Evolutionary conservation across 2,797 vertebrate genomes (phyloP), one percentile per base, ranked within the genome.

Genomic region (Zonotrichia albicollis): DNA sequence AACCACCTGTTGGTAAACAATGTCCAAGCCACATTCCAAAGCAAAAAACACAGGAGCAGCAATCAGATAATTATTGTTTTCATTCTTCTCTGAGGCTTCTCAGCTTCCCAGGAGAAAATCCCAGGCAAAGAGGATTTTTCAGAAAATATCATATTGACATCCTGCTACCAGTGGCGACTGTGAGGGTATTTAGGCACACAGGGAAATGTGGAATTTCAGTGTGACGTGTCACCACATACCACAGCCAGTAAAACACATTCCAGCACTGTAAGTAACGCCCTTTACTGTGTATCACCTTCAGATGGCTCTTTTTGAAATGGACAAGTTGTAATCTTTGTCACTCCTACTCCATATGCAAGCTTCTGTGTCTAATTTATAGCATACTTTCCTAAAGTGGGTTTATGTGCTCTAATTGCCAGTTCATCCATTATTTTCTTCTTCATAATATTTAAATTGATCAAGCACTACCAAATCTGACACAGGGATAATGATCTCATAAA

Each of bases 191-290:
- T 43, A n/a, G 23, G 11, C 38, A 55, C 4, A 14, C 9, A 0
- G 2, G 38, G 34, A 16, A 84, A 67, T 0, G 0, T 67, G 30
- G n/a, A 42, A 74, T 80, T 88, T 88, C 36, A 40, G 14, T 54
- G 40, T 62, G 23, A 42, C 0, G 0, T 67, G 26, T 53, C 34
- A 16, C 23, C 29, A 57, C 34, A 22, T 14, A n/a, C 32, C 43
- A 66, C 45, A 77, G 57, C 5, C 45, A 55, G 53, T 36, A 71
- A 76, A 85, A 70, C 8, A 11, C 23, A n/a, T 84, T 54, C 65
- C 36, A 71, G 22, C 15, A 18, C 46, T 57, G 21, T 40, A 73
- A 80, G 66, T 66, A 76, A 74, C 13, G 19, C n/a, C 19, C 14
- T 74, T 83, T 90, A 43, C 16, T n/a, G 30, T 36, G 10, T 30